Percentiles rank a stretch among this genome's conserved stretches.
Evolutionary conservation across 2,113 vertebrate genomes (phyloP).

Genomic region (Lepus timidus): DNA sequence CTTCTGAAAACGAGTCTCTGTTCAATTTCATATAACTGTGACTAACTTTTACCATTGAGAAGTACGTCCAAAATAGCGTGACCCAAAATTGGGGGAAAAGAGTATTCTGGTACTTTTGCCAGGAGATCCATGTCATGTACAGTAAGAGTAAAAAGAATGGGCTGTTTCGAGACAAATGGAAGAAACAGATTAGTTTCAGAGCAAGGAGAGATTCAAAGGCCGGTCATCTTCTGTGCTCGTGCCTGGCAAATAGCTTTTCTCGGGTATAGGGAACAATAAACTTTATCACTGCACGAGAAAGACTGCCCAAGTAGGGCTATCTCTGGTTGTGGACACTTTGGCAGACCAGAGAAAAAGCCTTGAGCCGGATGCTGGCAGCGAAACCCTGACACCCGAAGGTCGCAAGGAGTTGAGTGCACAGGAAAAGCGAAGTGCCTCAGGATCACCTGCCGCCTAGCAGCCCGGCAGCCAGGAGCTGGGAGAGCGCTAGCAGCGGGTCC

Average conservation of each 20-base stretch:
- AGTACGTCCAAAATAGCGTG: not conserved
- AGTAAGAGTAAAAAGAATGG: not conserved
- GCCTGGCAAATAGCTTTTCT: not conserved
- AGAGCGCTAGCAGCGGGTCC: not conserved
- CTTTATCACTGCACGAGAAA: too few species aligned
- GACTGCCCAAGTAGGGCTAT: not conserved
- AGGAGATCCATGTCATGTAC: not conserved
- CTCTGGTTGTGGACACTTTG: not conserved
- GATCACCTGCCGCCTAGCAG: fast-evolving
- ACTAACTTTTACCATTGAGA: not conserved
- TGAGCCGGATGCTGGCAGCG: not conserved
- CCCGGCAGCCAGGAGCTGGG: fast-evolving
- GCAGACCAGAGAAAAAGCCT: not conserved
- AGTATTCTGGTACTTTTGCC: not conserved
- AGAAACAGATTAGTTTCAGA: not conserved
- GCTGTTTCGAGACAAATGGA: not conserved
- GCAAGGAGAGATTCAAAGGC: not conserved
- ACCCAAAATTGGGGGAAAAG: not conserved
- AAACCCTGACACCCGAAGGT: not conserved
- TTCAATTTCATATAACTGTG: not conserved
- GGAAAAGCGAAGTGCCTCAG: not conserved
- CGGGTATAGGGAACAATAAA: not conserved
- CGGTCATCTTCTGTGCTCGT: not conserved
- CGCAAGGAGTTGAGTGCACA: not conserved
- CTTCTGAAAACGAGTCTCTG: not conserved